Percentiles rank a stretch among this genome's conserved stretches.
phyloP scores from a whole-genome alignment of 2,797 vertebrate species.

The Smutsia gigantea region DNA sequence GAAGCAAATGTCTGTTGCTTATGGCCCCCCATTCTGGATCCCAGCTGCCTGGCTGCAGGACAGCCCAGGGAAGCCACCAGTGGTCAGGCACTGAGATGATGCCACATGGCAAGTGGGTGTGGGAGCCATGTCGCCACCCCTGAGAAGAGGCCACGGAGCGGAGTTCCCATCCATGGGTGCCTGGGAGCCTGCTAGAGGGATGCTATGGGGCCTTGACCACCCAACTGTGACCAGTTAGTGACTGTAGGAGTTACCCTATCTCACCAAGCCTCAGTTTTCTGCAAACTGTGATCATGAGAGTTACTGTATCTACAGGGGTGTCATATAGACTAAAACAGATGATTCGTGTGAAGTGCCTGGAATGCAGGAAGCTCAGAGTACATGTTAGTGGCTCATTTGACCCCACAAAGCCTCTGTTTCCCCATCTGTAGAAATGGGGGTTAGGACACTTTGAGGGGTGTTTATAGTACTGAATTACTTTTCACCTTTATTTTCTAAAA shows the following conservation, averaged over 20 bases:
- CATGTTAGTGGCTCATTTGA: not conserved
- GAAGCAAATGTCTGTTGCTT: not conserved
- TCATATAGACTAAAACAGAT: not conserved
- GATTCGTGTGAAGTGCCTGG: too few relatives aligned
- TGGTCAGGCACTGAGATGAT: not conserved
- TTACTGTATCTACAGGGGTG: not conserved
- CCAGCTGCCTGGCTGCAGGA: not conserved
- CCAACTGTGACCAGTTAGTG: not conserved
- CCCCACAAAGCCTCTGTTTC: not conserved
- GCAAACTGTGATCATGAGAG: not conserved
- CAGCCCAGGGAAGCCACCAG: not conserved
- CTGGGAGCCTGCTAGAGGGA: not conserved
- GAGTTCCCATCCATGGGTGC: not conserved
- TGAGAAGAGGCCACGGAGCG: not conserved
- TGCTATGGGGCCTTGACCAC: not conserved
- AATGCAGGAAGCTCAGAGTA: fast-evolving
- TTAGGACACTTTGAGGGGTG: not conserved
- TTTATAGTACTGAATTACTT: not conserved
- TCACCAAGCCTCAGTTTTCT: not conserved
- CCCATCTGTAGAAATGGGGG: not conserved
- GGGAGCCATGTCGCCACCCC: not conserved
- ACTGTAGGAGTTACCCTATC: not conserved
- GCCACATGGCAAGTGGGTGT: not conserved
- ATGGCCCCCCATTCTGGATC: not conserved
- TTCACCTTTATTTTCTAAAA: not conserved